Base-by-base conservation (phyloP, 2,888 invertebrate genomes). In the Drosophila colorata region DNA sequence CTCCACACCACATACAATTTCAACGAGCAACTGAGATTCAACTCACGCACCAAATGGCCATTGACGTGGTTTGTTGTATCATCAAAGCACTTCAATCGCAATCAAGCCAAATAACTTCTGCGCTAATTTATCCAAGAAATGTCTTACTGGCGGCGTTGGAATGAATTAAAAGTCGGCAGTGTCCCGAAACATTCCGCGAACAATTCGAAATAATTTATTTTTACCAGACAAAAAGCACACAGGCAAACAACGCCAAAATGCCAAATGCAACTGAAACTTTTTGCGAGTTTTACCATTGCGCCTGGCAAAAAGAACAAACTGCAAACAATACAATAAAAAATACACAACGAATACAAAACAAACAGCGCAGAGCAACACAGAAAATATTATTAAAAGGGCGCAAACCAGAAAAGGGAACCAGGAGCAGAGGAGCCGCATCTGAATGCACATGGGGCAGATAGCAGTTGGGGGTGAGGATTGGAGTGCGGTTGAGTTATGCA, bases 131-230 rank as follows among this genome's bases (percentile, higher is more conserved):
- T 64, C 59, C 44, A 51, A 18, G 70, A 48, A 69, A 66, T 49
- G 67, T 52, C 60, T 51, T 48, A 51, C 48, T 78, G 44, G 47
- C 38, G 44, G 48, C 51, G 28, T 63, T 63, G 47, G 44, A 37
- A 57, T 51, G 63, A 64, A 73, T 78, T 78, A 60, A 75, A 82
- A 80, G 76, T 75, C 57, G 40, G 35, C 33, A 49, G 23, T 33
- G 43, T 9, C 0, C 33, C 35, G 43, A 18, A 64, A 51, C 56
- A 53, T 48, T 48, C 44, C 33, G 67, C 48, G 41, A 74, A 81
- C 87, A 80, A 80, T 71, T 74, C 57, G 44, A 87, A 81, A 69
- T 66, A 71, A 78, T 82, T 70, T 78, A 55, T 53, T 78, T 75
- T 63, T 35, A 7, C 33, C 37, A 55, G 47, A 16, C 44, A 46